Conservation (phyloP, 2,797 vertebrate genomes). For the Paedocypris micromegethes region DNA sequence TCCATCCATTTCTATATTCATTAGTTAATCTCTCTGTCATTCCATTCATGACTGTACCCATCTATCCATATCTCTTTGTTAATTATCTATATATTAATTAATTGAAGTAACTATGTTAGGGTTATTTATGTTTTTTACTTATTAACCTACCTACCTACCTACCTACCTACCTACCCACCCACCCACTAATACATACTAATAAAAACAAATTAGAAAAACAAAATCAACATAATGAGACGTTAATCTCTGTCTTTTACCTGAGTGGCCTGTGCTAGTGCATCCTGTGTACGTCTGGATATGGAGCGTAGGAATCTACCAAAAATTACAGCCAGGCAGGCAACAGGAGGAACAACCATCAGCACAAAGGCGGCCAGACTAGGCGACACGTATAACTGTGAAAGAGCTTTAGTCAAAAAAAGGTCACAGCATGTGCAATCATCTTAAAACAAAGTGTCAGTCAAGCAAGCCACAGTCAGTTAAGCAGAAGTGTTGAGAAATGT, state of each 20-base stretch:
- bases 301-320: conserved; percentile 87
- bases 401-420: background rate
- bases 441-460: background rate
- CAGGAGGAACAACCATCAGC: conserved; percentile 84
- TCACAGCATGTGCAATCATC: background rate
- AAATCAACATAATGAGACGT: no score
- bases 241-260: conserved; percentile 68
- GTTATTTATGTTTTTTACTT: no score
- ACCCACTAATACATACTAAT: no score
- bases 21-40: no score
- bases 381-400: conserved; percentile 82
- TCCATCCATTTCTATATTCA: no score
- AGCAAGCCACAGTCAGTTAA: background rate
- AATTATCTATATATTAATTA: no score
- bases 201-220: no score
- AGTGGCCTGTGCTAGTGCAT: conserved; percentile 90
- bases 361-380: conserved; percentile 87
- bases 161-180: no score
- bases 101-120: no score
- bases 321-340: conserved; percentile 79
- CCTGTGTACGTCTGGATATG: conserved; percentile 85
- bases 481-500: background rate
- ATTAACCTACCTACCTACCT: no score
- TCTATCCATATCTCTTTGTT: no score
- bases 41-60: no score